phyloP scores from a whole-genome alignment of 2,113 vertebrate genomes.

The Plecotus auritus region DNA sequence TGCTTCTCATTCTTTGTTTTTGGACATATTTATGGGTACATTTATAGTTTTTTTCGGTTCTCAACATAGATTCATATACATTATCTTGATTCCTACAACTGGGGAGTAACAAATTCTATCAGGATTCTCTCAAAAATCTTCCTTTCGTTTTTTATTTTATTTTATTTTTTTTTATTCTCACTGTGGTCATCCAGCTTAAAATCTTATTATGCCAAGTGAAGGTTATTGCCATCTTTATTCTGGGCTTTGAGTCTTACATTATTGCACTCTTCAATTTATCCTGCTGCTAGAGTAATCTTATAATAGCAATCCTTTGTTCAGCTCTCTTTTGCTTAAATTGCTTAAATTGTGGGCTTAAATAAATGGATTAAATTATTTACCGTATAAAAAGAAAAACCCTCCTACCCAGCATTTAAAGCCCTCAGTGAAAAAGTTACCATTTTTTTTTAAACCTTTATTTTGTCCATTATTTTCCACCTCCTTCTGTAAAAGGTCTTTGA shows the following conservation, averaged over 20 bases:
- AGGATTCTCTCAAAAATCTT: background rate
- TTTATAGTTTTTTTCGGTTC: background rate
- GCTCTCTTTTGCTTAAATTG: conserved; percentile 8
- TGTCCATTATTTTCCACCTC: background rate
- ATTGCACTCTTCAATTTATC: conserved; percentile 12
- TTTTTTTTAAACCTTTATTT: background rate
- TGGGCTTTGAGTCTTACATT: background rate
- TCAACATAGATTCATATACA: background rate
- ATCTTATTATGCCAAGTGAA: background rate
- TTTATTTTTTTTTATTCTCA: conserved; percentile 29
- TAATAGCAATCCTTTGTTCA: conserved; percentile 20
- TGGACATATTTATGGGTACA: background rate
- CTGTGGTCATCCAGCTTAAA: background rate
- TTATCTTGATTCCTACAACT: background rate
- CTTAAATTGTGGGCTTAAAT: background rate
- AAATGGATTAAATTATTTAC: conserved; percentile 39
- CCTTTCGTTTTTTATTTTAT: background rate
- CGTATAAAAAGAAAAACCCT: background rate
- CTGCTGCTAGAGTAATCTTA: conserved; percentile 5
- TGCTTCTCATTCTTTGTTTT: background rate
- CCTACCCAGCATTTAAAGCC: background rate
- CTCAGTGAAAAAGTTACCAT: background rate
- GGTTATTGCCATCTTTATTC: background rate
- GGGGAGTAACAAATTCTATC: background rate
- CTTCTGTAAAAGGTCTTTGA: background rate